Percentiles rank a stretch among this genome's conserved stretches.
Evolutionary conservation across 2,113 vertebrate species (phyloP).

Genomic region (Salvelinus namaycush): DNA sequence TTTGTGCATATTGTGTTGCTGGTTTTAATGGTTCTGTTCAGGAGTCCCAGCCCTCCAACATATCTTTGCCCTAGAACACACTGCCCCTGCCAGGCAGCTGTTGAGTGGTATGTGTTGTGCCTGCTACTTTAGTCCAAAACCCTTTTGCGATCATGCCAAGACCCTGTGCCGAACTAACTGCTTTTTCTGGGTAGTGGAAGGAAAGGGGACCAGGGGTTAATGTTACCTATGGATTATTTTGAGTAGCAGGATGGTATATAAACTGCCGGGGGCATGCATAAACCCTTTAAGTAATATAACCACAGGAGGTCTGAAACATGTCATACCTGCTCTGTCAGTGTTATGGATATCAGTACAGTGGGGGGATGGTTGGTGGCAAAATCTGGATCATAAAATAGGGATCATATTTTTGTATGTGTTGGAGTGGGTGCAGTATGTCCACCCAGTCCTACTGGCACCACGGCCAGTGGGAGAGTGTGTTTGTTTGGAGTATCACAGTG

Average conservation of each 20-base stretch:
- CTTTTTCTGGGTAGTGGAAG: not conserved
- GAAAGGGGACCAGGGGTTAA: not conserved
- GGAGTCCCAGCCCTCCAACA: conserved; percentile 25
- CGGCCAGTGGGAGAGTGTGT: not conserved
- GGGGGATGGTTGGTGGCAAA: not conserved
- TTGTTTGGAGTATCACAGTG: not conserved
- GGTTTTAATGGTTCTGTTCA: not conserved
- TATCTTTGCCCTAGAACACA: conserved; percentile 55
- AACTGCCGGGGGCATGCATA: too few relatives aligned
- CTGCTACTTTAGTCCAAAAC: conserved; percentile 51
- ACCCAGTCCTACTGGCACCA: not conserved
- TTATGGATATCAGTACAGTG: not conserved
- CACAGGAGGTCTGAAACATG: too few relatives aligned
- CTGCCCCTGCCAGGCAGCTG: conserved; percentile 58
- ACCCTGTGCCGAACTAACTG: not conserved
- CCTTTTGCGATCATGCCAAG: conserved; percentile 54
- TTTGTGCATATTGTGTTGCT: not conserved
- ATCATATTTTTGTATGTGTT: not conserved
- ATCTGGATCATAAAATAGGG: too few relatives aligned
- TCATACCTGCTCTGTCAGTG: not conserved
- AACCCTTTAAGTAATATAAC: too few relatives aligned
- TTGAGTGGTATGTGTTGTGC: conserved; percentile 63
- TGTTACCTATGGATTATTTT: not conserved
- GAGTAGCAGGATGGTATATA: not conserved
- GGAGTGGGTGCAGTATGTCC: not conserved